Conservation (phyloP, 2,888 invertebrate species). For the Ectemnius continuus region DNA sequence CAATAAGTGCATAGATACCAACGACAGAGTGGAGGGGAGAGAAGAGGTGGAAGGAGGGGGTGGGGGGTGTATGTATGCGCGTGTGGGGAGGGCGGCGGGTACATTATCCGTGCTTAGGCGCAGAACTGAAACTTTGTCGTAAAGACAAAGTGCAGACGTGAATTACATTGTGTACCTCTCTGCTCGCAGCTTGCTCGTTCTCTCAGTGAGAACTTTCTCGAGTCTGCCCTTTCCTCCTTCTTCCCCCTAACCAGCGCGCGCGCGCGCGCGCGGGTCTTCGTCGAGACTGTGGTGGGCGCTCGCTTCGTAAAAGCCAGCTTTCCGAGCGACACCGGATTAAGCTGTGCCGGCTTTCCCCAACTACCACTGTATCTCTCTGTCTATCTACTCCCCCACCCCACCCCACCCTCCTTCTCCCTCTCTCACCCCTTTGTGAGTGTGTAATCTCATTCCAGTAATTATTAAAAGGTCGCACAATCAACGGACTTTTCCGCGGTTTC, state of each 20-base stretch:
- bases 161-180: conserved; percentile 42
- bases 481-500: conserved; percentile 1
- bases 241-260: too few relatives aligned
- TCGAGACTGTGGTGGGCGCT: too few relatives aligned
- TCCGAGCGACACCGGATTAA: conserved; percentile 41
- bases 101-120: conserved; percentile 36
- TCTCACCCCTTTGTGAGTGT: conserved; percentile 9
- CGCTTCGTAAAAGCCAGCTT: conserved; percentile 37
- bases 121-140: conserved; percentile 34
- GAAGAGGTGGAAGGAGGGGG: too few relatives aligned
- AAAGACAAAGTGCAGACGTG: conserved; percentile 46
- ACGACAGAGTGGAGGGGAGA: too few relatives aligned
- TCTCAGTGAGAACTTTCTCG: conserved; percentile 46
- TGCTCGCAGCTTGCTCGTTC: conserved; percentile 17
- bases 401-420: too few relatives aligned
- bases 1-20: too few relatives aligned
- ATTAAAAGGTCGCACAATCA: conserved; percentile 33
- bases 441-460: conserved; percentile 49
- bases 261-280: too few relatives aligned
- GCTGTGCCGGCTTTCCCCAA: background rate
- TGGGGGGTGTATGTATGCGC: background rate
- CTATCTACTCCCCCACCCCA: too few relatives aligned
- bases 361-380: too few relatives aligned
- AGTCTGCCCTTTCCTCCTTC: conserved; percentile 28
- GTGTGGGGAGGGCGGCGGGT: conserved; percentile 8